A percentile compares a stretch with the other conserved stretches of the same genome.
Conservation (phyloP, 2,888 invertebrate genomes). For the Automeris io region DNA sequence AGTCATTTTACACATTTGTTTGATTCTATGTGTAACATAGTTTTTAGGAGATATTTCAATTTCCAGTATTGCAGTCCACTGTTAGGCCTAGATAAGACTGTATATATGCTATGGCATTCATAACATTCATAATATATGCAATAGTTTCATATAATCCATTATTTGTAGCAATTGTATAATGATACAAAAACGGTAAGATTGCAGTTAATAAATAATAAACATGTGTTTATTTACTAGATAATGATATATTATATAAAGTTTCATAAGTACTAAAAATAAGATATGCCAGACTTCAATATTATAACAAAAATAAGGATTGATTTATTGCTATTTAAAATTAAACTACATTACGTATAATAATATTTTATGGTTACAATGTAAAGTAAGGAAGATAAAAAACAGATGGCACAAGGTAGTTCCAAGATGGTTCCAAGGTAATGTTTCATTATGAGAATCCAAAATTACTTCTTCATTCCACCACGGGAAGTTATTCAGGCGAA, state of each 20-base stretch:
- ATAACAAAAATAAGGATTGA: neutral
- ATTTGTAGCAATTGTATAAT: neutral
- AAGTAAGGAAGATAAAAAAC: constrained; percentile 5
- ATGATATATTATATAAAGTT: too few relatives aligned
- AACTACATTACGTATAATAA: neutral
- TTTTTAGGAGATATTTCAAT: neutral
- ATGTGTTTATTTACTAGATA: too few relatives aligned
- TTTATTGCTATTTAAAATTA: neutral
- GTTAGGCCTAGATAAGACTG: too few relatives aligned
- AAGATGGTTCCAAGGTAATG: constrained; percentile 6
- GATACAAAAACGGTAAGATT: too few relatives aligned
- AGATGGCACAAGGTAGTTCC: constrained; percentile 5
- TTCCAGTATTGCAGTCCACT: too few relatives aligned
- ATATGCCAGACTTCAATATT: neutral
- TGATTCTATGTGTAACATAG: neutral
- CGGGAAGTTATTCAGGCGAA: constrained; percentile 24
- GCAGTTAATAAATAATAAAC: too few relatives aligned
- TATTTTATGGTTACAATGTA: neutral
- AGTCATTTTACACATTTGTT: constrained; percentile 8
- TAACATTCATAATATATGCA: too few relatives aligned
- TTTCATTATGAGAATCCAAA: constrained; percentile 11
- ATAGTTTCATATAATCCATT: too few relatives aligned
- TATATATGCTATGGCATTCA: too few relatives aligned
- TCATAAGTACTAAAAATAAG: too few relatives aligned
- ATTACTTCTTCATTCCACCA: constrained; percentile 19